phyloP scores from a whole-genome alignment of 2,797 vertebrate genomes.

The Octomys mimax region DNA sequence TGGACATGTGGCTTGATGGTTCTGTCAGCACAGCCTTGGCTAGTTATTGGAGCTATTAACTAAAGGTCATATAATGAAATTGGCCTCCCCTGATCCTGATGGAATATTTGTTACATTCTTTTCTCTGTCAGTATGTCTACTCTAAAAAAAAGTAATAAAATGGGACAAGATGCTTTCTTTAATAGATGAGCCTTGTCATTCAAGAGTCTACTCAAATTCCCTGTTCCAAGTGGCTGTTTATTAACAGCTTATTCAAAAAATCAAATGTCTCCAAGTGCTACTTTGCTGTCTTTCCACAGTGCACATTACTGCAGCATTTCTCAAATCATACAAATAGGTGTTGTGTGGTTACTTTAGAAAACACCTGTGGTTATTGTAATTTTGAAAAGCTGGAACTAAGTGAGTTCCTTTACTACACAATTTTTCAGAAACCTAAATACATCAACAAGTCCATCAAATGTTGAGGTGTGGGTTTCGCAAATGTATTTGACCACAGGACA shows the following conservation, averaged over 20 bases:
- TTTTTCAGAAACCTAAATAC: neutral
- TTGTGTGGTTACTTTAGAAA: neutral
- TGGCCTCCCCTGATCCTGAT: neutral
- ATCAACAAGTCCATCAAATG: neutral
- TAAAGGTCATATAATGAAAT: neutral
- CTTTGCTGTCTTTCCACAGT: neutral
- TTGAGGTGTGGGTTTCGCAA: neutral
- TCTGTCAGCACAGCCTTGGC: neutral
- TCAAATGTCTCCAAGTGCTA: neutral
- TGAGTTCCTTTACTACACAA: neutral
- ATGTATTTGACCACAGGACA: neutral
- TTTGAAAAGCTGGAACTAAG: slow-evolving; percentile 37
- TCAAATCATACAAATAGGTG: neutral
- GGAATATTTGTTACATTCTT: neutral
- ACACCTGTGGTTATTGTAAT: neutral
- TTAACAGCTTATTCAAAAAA: neutral
- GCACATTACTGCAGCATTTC: neutral
- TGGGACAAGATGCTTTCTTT: neutral
- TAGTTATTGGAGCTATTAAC: slow-evolving; percentile 11
- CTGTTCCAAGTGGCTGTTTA: neutral
- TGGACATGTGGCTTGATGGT: neutral
- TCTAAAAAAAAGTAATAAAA: slow-evolving; percentile 18
- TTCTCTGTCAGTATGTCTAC: neutral
- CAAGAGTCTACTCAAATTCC: slow-evolving; percentile 2
- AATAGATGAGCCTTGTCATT: neutral